Evolutionary conservation across 2,797 vertebrate species (phyloP).

Genomic region (Falco biarmicus): DNA sequence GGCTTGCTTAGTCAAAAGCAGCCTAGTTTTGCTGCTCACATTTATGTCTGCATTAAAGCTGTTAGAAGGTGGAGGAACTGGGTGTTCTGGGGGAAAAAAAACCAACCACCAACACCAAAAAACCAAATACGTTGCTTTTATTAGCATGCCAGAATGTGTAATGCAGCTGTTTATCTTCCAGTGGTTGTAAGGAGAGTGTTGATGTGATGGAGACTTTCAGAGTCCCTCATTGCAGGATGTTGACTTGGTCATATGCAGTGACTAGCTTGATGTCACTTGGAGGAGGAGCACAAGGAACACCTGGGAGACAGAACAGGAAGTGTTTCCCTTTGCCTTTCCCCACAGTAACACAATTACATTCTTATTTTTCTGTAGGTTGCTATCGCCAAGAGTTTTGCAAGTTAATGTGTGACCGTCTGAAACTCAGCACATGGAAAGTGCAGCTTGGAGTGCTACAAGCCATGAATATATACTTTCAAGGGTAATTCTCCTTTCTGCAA

Average conservation of each 20-base stretch:
- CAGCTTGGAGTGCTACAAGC: constrained; percentile 92
- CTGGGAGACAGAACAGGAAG: not conserved
- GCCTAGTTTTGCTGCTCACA: not conserved
- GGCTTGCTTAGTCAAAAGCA: not conserved
- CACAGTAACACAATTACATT: not conserved
- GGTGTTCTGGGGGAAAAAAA: not conserved
- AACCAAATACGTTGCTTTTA: not conserved
- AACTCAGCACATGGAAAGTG: constrained; percentile 95
- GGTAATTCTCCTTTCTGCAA: constrained; percentile 75
- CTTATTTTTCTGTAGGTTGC: constrained; percentile 75
- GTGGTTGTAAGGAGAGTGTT: not conserved
- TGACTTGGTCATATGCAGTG: not conserved
- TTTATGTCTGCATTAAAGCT: not conserved
- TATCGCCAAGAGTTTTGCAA: constrained; percentile 90
- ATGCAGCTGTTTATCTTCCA: not conserved
- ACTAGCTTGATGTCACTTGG: not conserved
- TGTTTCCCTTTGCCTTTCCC: not conserved
- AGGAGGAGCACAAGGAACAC: not conserved
- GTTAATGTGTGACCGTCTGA: constrained; percentile 91
- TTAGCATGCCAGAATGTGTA: not conserved
- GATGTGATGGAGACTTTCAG: not conserved
- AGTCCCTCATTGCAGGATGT: not conserved
- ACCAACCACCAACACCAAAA: not conserved
- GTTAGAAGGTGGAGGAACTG: not conserved
- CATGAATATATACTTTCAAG: constrained; percentile 93